Conservation (phyloP, 2,113 vertebrate species). For the Aphyosemion australe region DNA sequence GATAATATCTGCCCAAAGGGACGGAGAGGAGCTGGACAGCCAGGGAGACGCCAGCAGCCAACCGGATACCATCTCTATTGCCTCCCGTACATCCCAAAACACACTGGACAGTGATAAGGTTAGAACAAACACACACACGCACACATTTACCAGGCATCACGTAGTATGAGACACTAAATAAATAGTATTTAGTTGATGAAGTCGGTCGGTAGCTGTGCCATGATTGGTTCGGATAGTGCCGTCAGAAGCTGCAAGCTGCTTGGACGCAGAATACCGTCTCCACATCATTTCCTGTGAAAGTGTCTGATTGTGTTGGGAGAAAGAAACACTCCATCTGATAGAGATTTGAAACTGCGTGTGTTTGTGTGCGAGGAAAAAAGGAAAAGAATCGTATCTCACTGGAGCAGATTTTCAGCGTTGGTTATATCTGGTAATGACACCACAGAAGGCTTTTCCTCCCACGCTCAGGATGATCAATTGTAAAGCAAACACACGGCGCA, state of each 20-base stretch:
- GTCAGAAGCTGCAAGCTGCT: conserved; percentile 12
- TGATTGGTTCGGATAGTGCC: not conserved
- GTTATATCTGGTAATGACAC: conserved; percentile 70
- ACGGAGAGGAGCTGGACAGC: conserved; percentile 97
- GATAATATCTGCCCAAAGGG: conserved; percentile 77
- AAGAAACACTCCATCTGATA: conserved; percentile 47
- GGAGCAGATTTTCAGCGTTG: conserved; percentile 22
- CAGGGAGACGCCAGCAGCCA: conserved; percentile 98
- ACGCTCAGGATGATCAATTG: conserved; percentile 72
- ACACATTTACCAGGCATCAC: not conserved
- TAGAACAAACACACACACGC: conserved; percentile 27
- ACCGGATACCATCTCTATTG: conserved; percentile 97
- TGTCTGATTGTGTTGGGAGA: conserved; percentile 29
- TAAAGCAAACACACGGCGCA: conserved; percentile 41
- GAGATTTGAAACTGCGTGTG: conserved; percentile 23
- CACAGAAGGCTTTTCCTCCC: conserved; percentile 73
- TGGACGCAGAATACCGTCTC: conserved; percentile 8
- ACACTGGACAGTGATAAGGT: conserved; percentile 99
- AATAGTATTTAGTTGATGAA: not conserved
- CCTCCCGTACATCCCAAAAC: conserved; percentile 97
- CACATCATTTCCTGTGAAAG: conserved; percentile 47
- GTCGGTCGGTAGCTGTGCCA: not conserved
- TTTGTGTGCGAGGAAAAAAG: conserved; percentile 27
- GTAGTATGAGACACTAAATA: no score
- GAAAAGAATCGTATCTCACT: conserved; percentile 15